Evolutionary conservation across 2,888 invertebrate genomes (phyloP), one percentile per base, ranked within the genome.

Genomic region (Polyommatus iphigenia): DNA sequence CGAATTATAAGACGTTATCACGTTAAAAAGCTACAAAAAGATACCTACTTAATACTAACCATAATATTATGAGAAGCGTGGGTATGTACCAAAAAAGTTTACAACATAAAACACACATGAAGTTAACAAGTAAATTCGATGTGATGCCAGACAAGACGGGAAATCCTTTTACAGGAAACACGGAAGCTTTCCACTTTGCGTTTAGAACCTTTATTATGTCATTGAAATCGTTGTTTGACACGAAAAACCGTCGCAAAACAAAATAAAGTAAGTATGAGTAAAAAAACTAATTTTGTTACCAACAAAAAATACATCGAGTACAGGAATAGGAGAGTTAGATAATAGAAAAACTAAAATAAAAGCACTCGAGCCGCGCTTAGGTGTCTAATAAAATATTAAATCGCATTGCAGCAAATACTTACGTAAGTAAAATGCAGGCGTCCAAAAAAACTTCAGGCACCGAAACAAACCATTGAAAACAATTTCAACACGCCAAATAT

Each of bases 321-420:
- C 29, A 29, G 13, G 67, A 29, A 15, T 5, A 29, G 13, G 1
- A 62, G 10, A 20, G 32, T 36, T 20, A 20, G 75, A 5, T 50
- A 6, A 4, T 15, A 15, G 24, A 75, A 50, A 76, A 29, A 15
- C 29, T 67, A 29, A 29, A 67, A 67, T 67, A 18, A 5, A 67
- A 67, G 29, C 67, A 67, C 29, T 15, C 67, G 32, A 76, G 36
- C 32, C 2, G n/a, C 10, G 59, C 36, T 76, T 20, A 36, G 20
- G 8, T 76, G 76, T 20, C 76, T 36, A 59, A 76, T 75, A 79
- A 79, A 80, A 79, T 80, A 81, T 78, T 77, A 80, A 81, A 80
- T 91, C 92, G 93, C 93, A 93, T 85, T 93, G 93, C 93, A 93
- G 93, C 89, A 88, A 88, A 88, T 87, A 87, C 93, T 93, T 93